Base-by-base conservation (phyloP, 2,113 vertebrate species). In the Anguilla rostrata region DNA sequence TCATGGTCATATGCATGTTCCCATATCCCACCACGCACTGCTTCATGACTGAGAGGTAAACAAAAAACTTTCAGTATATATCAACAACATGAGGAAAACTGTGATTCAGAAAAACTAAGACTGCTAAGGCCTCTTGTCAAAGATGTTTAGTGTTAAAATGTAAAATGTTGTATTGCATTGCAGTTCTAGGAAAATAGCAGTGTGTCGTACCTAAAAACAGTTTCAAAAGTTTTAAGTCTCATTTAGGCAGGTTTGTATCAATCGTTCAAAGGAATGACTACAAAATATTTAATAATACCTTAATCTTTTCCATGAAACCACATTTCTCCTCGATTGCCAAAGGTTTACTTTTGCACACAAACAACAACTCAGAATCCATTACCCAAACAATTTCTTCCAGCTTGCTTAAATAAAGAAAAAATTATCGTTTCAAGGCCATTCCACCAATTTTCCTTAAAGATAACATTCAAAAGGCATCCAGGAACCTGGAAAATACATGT, bases 391-490 rank as follows among this genome's bases (percentile, higher is more conserved):
- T 82, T 3, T 39, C 29, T 29, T 81, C 79, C 43, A 53, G 81
- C 16, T 43, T 26, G 81, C 40, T 46, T 41, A 82, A 82, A 82
- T 82, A 46, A 82, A 82, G 43, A 41, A 6, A 16, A n/a, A 82
- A 53, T 26, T 66, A 66, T 26, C 11, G 12, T 29, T 60, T 84
- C 39, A 41, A 29, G 41, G n/a, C 78, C 63, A 78, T 78, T 53
- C 49, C 7, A 39, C 7, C 75, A 49, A 29, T 79, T 71, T 39
- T 56, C 16, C 18, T 39, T 39, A 40, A 87, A 12, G n/a, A 56
- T 20, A 79, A 40, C 49, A 56, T 5, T 26, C 2, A 18, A 26
- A 12, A 3, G 75, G 22, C 29, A 96, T 96, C 96, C 95, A 96
- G 97, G 87, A 96, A 53, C 49, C 49, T 53, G 49, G 49, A 53